A percentile compares a stretch with the other conserved stretches of the same genome.
Evolutionary conservation across 2,113 vertebrate genomes (phyloP).

Genomic region (Naja naja): DNA sequence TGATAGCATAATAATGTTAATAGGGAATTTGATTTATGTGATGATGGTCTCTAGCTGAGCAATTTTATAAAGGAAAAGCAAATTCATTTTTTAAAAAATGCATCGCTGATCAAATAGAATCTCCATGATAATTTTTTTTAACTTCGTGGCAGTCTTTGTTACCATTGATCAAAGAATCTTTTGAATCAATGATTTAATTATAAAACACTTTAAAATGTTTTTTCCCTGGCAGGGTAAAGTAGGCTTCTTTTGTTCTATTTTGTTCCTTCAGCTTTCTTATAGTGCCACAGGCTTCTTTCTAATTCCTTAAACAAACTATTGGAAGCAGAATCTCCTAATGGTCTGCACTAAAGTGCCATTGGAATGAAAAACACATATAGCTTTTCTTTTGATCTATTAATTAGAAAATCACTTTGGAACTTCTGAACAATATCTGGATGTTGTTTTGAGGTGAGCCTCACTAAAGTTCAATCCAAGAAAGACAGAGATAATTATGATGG

Average conservation of each 20-base stretch:
- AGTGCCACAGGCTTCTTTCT: background rate
- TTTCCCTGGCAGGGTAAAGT: background rate
- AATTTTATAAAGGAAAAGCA: background rate
- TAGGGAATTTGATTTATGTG: background rate
- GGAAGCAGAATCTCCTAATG: background rate
- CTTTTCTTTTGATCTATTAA: background rate
- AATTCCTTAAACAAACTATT: background rate
- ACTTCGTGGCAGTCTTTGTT: background rate
- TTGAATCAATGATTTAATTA: background rate
- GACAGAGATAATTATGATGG: background rate
- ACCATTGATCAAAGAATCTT: background rate
- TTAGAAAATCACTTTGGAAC: background rate
- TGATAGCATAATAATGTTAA: background rate
- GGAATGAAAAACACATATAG: background rate
- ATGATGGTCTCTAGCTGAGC: background rate
- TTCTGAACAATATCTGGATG: background rate
- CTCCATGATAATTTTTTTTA: background rate
- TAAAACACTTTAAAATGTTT: background rate
- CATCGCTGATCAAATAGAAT: background rate
- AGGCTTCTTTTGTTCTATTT: background rate
- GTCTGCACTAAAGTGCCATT: background rate
- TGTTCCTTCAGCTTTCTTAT: background rate
- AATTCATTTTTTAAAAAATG: background rate
- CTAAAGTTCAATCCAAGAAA: background rate
- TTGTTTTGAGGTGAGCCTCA: background rate